A percentile compares a stretch with the other conserved stretches of the same genome.
Evolutionary conservation across 2,113 vertebrate species (phyloP).

Genomic region (Collichthys lucidus): DNA sequence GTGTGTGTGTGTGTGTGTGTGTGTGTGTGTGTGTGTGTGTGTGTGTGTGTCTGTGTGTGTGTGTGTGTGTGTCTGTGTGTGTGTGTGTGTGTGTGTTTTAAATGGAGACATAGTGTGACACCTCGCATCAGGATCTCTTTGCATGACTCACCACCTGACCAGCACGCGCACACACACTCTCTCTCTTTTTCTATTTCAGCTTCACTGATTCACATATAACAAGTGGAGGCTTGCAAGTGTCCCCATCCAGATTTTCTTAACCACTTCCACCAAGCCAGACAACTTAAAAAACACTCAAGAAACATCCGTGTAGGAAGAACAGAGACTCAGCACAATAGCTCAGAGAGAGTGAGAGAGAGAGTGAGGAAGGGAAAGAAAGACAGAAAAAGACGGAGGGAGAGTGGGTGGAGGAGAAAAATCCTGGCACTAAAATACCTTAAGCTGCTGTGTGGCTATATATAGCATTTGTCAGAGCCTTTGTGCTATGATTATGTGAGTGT

Average conservation of each 20-base stretch:
- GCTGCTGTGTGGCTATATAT: slow-evolving; percentile 73
- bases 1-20: background rate
- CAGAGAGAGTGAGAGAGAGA: slow-evolving; percentile 22
- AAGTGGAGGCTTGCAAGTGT: slow-evolving; percentile 32
- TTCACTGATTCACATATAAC: slow-evolving; percentile 21
- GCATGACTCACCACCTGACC: slow-evolving; percentile 61
- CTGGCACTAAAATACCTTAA: slow-evolving; percentile 68
- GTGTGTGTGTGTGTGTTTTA: background rate
- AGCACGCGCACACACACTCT: slow-evolving; percentile 7
- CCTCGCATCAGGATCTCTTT: slow-evolving; percentile 44
- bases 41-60: no score
- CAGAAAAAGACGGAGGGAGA: slow-evolving; percentile 43
- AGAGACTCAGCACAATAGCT: slow-evolving; percentile 39
- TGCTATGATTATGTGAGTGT: slow-evolving; percentile 72
- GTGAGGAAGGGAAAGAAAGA: slow-evolving; percentile 42
- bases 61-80: no score
- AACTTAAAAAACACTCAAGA: slow-evolving; percentile 41
- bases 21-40: slow-evolving; percentile 23
- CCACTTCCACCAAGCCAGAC: slow-evolving; percentile 28
- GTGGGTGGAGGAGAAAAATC: slow-evolving; percentile 66
- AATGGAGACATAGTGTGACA: slow-evolving; percentile 49
- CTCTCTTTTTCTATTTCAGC: slow-evolving; percentile 3
- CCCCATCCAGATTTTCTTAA: slow-evolving; percentile 21
- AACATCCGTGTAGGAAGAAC: slow-evolving; percentile 37
- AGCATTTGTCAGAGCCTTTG: slow-evolving; percentile 57